Evolutionary conservation across 2,797 vertebrate species (phyloP).

Genomic region (Melanotaenia trifasciata): DNA sequence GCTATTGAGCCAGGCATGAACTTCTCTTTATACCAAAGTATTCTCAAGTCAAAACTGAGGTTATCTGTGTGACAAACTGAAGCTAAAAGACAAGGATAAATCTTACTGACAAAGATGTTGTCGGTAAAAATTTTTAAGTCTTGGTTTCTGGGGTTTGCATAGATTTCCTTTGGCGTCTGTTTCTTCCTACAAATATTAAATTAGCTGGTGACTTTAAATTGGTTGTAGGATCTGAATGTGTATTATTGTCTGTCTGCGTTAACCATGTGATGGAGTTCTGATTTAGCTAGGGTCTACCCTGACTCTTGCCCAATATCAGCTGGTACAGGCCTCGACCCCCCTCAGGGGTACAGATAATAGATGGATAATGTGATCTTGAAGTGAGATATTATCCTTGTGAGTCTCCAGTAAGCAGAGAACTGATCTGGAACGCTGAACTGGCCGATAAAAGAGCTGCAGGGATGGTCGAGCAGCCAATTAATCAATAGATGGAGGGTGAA

Average conservation of each 20-base stretch:
- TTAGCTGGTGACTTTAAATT: background rate
- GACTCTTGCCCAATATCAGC: background rate
- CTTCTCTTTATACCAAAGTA: background rate
- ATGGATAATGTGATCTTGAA: constrained; percentile 15
- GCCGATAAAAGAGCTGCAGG: constrained; percentile 37
- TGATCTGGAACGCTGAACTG: constrained; percentile 20
- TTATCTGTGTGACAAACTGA: background rate
- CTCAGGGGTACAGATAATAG: background rate
- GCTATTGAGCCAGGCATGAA: background rate
- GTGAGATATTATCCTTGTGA: constrained; percentile 16
- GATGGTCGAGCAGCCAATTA: constrained; percentile 35
- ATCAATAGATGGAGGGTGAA: constrained; percentile 44
- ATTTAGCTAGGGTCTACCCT: background rate
- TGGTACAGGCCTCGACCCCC: background rate
- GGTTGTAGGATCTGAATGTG: background rate
- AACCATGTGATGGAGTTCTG: background rate
- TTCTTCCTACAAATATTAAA: background rate
- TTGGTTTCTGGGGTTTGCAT: background rate
- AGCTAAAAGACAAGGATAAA: background rate
- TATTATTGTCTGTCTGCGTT: background rate
- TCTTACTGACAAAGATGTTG: background rate
- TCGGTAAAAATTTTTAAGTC: background rate
- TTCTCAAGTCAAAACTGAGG: background rate
- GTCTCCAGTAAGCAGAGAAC: constrained; percentile 14
- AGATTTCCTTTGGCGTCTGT: background rate